Evolutionary conservation across 2,113 vertebrate genomes (phyloP).

Genomic region (Oryzias javanicus): DNA sequence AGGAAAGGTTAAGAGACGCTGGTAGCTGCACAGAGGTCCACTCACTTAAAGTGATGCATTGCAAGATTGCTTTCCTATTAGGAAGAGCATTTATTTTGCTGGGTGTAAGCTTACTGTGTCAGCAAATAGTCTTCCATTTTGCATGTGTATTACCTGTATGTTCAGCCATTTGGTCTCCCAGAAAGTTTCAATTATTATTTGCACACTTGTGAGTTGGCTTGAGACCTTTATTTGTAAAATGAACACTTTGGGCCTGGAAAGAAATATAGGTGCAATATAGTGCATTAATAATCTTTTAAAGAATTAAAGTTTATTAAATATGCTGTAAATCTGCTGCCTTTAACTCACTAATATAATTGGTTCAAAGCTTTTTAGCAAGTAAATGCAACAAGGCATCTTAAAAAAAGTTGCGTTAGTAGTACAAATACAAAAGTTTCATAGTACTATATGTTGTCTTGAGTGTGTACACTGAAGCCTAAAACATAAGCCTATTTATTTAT

Average conservation of each 20-base stretch:
- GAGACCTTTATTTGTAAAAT: slow-evolving; percentile 11
- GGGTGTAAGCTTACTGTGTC: slow-evolving; percentile 57
- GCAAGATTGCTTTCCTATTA: slow-evolving; percentile 70
- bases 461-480: no score
- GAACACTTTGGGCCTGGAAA: neutral
- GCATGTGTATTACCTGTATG: slow-evolving; percentile 33
- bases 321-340: neutral
- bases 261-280: neutral
- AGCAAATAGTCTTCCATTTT: slow-evolving; percentile 46
- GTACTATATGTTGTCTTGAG: neutral
- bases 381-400: no score
- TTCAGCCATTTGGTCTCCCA: slow-evolving; percentile 23
- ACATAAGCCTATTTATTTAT: no score
- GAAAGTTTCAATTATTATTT: slow-evolving; percentile 26
- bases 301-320: no score
- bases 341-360: neutral
- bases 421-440: neutral
- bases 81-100: slow-evolving; percentile 63
- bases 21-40: slow-evolving; percentile 62
- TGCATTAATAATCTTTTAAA: slow-evolving; percentile 1
- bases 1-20: slow-evolving; percentile 72
- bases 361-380: no score
- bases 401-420: neutral
- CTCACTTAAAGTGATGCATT: slow-evolving; percentile 71
- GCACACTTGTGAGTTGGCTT: slow-evolving; percentile 34